Evolutionary conservation across 2,113 vertebrate species (phyloP).

Genomic region (Cinclus mexicanus): DNA sequence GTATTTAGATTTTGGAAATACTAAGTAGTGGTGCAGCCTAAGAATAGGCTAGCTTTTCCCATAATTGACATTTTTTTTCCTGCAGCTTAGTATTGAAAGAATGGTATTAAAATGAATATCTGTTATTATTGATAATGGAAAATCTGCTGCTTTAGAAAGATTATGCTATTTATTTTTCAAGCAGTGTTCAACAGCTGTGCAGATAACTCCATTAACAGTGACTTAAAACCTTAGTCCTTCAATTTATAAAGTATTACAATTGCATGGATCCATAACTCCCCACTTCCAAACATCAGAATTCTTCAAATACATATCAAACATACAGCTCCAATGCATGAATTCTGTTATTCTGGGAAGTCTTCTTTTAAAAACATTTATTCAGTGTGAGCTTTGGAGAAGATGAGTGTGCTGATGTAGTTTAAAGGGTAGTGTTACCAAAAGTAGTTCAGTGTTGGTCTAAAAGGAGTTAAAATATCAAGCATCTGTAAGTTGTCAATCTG

Average conservation of each 20-base stretch:
- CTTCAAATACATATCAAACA: neutral
- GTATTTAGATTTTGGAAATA: neutral
- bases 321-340: neutral
- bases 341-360: neutral
- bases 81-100: neutral
- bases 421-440: neutral
- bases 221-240: neutral
- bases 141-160: slow-evolving; percentile 11
- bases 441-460: neutral
- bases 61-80: neutral
- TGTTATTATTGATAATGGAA: slow-evolving; percentile 6
- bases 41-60: neutral
- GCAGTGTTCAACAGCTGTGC: neutral
- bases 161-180: slow-evolving; percentile 1
- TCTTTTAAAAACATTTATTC: neutral
- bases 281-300: neutral
- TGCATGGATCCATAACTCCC: neutral
- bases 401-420: neutral
- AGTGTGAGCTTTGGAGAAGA: neutral
- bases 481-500: neutral
- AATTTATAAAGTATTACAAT: neutral
- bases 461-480: neutral
- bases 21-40: neutral
- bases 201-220: neutral
- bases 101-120: neutral